Percentiles rank a stretch among this genome's conserved stretches.
Evolutionary conservation across 2,797 vertebrate genomes (phyloP).

Genomic region (Microtus obscurus): DNA sequence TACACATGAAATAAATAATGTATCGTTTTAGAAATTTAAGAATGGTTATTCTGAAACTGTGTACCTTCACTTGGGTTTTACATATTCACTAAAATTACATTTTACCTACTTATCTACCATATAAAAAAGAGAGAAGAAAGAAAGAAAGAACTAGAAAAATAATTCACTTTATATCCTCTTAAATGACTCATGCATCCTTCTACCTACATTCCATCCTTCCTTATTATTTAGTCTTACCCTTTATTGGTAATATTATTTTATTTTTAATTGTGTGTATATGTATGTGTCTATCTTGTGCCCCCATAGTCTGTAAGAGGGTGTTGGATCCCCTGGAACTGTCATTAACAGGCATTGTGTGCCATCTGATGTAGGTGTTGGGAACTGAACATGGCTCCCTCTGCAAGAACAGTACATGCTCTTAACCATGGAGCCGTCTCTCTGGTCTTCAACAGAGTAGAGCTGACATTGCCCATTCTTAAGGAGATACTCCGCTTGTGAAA

Average conservation of each 20-base stretch:
- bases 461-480: neutral
- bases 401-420: neutral
- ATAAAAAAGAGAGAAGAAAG: neutral
- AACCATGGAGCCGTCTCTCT: too few species aligned
- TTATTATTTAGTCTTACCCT: neutral
- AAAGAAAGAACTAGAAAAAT: neutral
- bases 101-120: neutral
- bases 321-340: neutral
- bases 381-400: neutral
- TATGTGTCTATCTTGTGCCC: too few species aligned
- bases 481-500: neutral
- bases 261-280: neutral
- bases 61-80: neutral
- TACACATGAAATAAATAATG: neutral
- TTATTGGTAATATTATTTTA: neutral
- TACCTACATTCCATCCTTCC: too few species aligned
- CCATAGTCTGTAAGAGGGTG: neutral
- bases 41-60: neutral
- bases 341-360: neutral
- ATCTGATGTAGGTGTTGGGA: neutral
- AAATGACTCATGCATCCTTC: neutral
- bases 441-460: too few species aligned
- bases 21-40: too few species aligned
- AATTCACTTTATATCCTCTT: neutral
- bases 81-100: neutral